Evolutionary conservation across 2,797 vertebrate genomes (phyloP).

Genomic region (Etheostoma nigrum): DNA sequence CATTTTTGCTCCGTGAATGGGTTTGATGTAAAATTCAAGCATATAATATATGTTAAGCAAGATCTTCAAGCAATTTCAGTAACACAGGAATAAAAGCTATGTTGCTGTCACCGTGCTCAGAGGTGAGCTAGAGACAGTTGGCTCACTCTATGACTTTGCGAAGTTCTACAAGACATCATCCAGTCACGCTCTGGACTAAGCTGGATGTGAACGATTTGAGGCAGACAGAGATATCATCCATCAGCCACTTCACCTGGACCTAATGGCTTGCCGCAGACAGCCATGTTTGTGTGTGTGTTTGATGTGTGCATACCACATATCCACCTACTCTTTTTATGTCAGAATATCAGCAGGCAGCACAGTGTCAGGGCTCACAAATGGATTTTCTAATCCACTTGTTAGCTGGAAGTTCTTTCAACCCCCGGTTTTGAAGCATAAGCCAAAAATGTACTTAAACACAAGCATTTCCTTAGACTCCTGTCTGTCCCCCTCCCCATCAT

Average conservation of each 20-base stretch:
- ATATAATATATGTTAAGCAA: slow-evolving; percentile 34
- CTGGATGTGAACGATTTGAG: slow-evolving; percentile 65
- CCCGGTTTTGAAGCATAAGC: slow-evolving; percentile 73
- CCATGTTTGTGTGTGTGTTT: slow-evolving; percentile 71
- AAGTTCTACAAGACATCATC: slow-evolving; percentile 69
- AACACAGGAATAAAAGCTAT: slow-evolving; percentile 1
- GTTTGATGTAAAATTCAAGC: slow-evolving; percentile 57
- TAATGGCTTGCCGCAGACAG: slow-evolving; percentile 73
- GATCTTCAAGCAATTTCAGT: slow-evolving; percentile 32
- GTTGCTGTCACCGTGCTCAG: slow-evolving; percentile 32
- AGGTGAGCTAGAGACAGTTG: slow-evolving; percentile 40
- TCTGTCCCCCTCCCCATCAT: slow-evolving; percentile 39
- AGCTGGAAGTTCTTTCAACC: slow-evolving; percentile 76
- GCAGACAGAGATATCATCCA: slow-evolving; percentile 74
- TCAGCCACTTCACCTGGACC: slow-evolving; percentile 76
- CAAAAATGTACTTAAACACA: slow-evolving; percentile 82
- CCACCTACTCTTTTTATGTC: slow-evolving; percentile 75
- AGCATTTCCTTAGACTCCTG: slow-evolving; percentile 65
- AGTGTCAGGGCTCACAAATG: slow-evolving; percentile 78
- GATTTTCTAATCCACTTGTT: slow-evolving; percentile 85
- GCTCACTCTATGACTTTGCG: slow-evolving; percentile 72
- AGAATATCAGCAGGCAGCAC: slow-evolving; percentile 74
- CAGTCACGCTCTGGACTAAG: slow-evolving; percentile 58
- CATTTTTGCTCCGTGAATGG: slow-evolving; percentile 7
- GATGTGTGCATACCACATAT: slow-evolving; percentile 67